These are phyloP conservation scores for Oncorhynchus keta DNA, from an alignment of 2,113 vertebrate genomes.

Conservation along the genomic window DNA sequence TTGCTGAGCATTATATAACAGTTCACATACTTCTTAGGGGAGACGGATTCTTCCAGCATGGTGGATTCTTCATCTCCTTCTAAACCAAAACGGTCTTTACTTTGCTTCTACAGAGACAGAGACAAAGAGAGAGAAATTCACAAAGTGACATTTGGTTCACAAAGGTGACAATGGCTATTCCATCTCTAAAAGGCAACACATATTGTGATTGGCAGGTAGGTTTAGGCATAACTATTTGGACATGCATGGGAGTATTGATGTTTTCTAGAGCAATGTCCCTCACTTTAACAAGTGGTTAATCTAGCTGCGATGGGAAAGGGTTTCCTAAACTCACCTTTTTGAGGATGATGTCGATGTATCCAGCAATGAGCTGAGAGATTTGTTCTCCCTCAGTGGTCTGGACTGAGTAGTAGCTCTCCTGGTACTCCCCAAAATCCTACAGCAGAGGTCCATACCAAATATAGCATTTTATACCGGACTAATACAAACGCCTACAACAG, in stretches of 20 bases:
- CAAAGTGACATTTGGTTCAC: background rate
- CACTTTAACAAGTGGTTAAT: too few species aligned
- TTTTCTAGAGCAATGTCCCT: too few species aligned
- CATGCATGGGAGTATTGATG: background rate
- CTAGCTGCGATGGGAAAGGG: background rate
- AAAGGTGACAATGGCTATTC: too few species aligned
- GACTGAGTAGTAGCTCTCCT: constrained; percentile 71
- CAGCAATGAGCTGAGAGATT: constrained; percentile 97
- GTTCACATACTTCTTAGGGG: constrained; percentile 90
- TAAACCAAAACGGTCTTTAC: constrained; percentile 96
- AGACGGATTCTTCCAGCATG: constrained; percentile 97
- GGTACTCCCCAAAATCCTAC: too few species aligned
- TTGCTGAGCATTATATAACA: background rate
- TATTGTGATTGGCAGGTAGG: background rate
- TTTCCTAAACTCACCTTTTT: constrained; percentile 83
- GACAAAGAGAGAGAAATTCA: background rate
- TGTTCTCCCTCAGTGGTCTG: constrained; percentile 98
- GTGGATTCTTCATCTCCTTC: constrained; percentile 98
- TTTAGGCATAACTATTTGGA: background rate
- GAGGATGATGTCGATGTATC: constrained; percentile 98
- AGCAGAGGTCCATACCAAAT: too few species aligned
- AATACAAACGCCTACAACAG: too few species aligned
- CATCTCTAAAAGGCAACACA: background rate
- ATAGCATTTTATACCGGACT: background rate
- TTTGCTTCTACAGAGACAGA: constrained; percentile 86